Percentiles rank a stretch among this genome's conserved stretches.
Conservation (phyloP, 2,888 invertebrate genomes). For the Argyresthia albistria region DNA sequence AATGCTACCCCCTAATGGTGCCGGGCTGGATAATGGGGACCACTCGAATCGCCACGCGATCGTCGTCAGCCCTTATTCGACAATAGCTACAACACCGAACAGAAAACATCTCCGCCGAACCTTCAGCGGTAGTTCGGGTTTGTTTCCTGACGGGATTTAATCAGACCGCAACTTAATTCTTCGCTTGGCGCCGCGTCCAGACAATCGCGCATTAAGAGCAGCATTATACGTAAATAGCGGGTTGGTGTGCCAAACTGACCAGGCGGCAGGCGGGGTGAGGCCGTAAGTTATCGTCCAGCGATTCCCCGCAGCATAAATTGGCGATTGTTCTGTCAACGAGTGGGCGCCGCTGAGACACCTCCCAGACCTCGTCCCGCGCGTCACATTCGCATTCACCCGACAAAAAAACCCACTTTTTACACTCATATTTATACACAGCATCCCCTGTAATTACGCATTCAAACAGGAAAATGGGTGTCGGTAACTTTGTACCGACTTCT, state of each 20-base stretch:
- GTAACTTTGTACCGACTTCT: too few species aligned
- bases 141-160: too few species aligned
- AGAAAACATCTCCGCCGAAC: too few species aligned
- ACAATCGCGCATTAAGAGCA: conserved; percentile 11
- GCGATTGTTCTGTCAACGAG: conserved; percentile 51
- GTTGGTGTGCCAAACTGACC: conserved; percentile 23
- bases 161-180: background rate
- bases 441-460: too few species aligned
- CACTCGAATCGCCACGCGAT: conserved; percentile 12
- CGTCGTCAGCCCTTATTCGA: background rate
- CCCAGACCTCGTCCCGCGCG: conserved; percentile 17
- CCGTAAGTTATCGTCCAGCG: conserved; percentile 32
- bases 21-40: conserved; percentile 12
- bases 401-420: background rate
- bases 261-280: conserved; percentile 17
- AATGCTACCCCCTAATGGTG: conserved; percentile 35
- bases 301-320: conserved; percentile 39
- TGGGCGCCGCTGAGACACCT: conserved; percentile 25
- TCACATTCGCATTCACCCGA: conserved; percentile 10
- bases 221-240: conserved; percentile 14
- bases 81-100: background rate
- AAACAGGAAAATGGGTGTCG: too few species aligned
- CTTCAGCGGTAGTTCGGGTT: too few species aligned
- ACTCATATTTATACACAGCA: too few species aligned
- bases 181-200: conserved; percentile 4